Conservation (phyloP, 2,113 vertebrate species). For the Psophia crepitans region DNA sequence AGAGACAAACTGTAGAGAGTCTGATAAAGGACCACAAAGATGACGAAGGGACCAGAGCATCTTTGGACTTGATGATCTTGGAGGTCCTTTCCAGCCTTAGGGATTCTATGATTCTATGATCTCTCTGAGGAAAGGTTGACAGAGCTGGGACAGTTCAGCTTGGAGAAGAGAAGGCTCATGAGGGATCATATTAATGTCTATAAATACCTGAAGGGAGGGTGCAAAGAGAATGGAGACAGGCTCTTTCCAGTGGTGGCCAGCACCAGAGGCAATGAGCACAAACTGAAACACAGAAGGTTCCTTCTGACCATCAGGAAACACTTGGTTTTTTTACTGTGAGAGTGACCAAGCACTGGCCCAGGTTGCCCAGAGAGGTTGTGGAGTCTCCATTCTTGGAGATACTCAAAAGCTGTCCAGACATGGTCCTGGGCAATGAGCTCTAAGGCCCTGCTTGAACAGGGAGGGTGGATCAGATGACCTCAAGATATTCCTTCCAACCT, state of each 20-base stretch:
- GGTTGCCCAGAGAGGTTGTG: not conserved
- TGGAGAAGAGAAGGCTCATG: not conserved
- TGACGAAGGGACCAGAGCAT: not conserved
- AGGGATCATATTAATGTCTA: not conserved
- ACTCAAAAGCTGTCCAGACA: not conserved
- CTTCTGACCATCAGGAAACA: not conserved
- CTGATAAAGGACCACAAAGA: not conserved
- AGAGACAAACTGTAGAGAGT: not conserved
- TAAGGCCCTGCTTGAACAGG: not conserved
- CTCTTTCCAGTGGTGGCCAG: not conserved
- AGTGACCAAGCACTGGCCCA: not conserved
- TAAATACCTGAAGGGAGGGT: not conserved
- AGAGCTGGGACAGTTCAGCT: not conserved
- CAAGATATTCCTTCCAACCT: not conserved
- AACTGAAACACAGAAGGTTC: not conserved
- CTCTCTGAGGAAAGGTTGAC: not conserved
- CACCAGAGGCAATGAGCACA: not conserved
- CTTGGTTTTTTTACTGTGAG: not conserved
- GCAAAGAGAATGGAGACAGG: not conserved
- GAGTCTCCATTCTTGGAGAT: not conserved
- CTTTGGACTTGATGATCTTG: too few species aligned
- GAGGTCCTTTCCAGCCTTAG: too few species aligned
- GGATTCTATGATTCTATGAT: too few species aligned
- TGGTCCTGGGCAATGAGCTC: not conserved
- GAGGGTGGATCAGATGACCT: not conserved